Conservation (phyloP, 2,888 invertebrate species). For the Troglohyphantes excavatus region DNA sequence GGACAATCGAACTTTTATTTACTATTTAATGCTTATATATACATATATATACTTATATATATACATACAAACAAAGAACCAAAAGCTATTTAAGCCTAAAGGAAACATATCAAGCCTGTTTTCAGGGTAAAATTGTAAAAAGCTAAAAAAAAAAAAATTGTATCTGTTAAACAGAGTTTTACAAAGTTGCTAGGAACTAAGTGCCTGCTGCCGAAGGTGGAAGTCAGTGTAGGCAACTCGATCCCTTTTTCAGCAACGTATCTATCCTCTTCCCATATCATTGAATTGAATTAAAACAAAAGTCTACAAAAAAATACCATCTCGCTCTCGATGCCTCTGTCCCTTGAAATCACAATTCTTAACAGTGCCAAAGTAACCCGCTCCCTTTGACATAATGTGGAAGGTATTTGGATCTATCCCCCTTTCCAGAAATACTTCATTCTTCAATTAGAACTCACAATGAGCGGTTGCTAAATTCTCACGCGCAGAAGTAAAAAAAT, state of each 20-base stretch:
- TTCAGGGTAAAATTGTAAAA: slow-evolving; percentile 79
- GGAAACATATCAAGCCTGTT: slow-evolving; percentile 79
- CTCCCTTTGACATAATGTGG: slow-evolving; percentile 32
- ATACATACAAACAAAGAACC: slow-evolving; percentile 77
- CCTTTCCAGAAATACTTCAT: slow-evolving; percentile 34
- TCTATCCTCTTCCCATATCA: slow-evolving; percentile 56
- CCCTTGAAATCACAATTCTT: slow-evolving; percentile 28
- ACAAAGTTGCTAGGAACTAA: slow-evolving; percentile 79
- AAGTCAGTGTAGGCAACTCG: slow-evolving; percentile 79
- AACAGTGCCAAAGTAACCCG: slow-evolving; percentile 71
- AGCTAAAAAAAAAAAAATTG: slow-evolving; percentile 78
- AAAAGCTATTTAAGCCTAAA: slow-evolving; percentile 79
- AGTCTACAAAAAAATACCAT: neutral
- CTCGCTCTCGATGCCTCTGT: neutral
- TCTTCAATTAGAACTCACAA: slow-evolving; percentile 18
- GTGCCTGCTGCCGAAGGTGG: slow-evolving; percentile 78
- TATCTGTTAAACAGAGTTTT: slow-evolving; percentile 79
- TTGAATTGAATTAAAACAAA: slow-evolving; percentile 50
- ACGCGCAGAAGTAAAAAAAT: slow-evolving; percentile 16
- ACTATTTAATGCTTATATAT: slow-evolving; percentile 77
- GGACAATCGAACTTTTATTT: slow-evolving; percentile 79
- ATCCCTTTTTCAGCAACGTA: slow-evolving; percentile 77
- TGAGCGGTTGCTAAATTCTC: slow-evolving; percentile 34
- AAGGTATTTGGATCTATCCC: slow-evolving; percentile 37
- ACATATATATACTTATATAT: slow-evolving; percentile 75